These are phyloP conservation scores for Allophyes oxyacanthae DNA, from an alignment of 2,888 invertebrate genomes.

Conservation along the genomic window DNA sequence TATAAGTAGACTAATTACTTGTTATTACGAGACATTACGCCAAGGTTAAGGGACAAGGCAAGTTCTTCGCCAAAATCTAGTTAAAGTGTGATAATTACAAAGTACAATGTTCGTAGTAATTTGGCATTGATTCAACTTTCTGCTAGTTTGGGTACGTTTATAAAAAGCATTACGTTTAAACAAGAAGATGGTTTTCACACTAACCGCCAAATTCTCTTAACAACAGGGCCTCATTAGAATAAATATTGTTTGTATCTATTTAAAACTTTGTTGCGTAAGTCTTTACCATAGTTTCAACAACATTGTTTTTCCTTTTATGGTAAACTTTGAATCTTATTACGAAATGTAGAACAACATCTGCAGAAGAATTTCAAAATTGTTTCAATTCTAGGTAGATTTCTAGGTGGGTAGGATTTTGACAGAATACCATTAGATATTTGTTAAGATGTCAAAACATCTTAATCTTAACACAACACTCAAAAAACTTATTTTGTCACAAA, in stretches of 20 bases:
- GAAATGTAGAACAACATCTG: neutral
- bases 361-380: neutral
- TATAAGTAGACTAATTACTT: conserved; percentile 64
- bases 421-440: neutral
- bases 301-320: neutral
- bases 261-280: conserved; percentile 1
- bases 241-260: conserved; percentile 6
- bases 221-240: conserved; percentile 9
- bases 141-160: conserved; percentile 28
- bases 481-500: conserved; percentile 1
- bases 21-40: conserved; percentile 58
- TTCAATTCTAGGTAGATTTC: too few relatives aligned
- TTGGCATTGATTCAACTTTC: conserved; percentile 51
- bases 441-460: too few relatives aligned
- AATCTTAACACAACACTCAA: too few relatives aligned
- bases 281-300: neutral
- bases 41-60: conserved; percentile 54
- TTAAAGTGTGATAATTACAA: conserved; percentile 46
- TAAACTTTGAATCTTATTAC: neutral
- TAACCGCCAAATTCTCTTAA: conserved; percentile 12
- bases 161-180: conserved; percentile 34
- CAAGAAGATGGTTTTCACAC: conserved; percentile 27
- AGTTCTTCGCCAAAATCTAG: conserved; percentile 43
- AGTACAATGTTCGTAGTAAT: conserved; percentile 34
- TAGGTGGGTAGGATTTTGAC: neutral